These are phyloP conservation scores for Phyllotis vaccarum DNA, from an alignment of 2,797 vertebrate species.

Conservation along the genomic window DNA sequence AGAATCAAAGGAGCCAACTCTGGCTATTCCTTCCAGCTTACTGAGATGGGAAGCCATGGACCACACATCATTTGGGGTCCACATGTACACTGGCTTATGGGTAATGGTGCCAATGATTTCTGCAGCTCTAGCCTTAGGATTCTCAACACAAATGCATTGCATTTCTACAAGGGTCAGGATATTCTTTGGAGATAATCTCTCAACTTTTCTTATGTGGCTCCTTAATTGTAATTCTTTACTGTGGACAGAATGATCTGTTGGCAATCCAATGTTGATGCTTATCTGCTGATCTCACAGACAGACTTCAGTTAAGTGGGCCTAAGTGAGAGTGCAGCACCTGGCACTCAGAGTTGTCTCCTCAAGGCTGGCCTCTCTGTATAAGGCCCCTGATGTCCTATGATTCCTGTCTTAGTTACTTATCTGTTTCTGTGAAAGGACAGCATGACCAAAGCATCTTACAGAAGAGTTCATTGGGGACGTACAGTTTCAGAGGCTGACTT, in stretches of 20 bases:
- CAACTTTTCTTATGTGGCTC: background rate
- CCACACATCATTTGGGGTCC: background rate
- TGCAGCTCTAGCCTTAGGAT: background rate
- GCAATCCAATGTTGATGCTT: background rate
- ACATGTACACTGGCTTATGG: background rate
- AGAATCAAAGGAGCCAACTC: background rate
- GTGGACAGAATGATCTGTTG: background rate
- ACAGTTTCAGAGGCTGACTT: background rate
- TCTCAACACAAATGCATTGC: background rate
- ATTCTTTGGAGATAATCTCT: background rate
- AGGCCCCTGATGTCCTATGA: background rate
- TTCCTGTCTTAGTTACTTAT: background rate
- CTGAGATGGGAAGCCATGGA: accelerated
- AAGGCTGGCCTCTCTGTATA: background rate
- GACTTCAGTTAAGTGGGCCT: background rate
- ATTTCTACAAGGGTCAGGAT: background rate
- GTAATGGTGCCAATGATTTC: background rate
- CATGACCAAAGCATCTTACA: background rate
- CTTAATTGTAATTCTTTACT: background rate
- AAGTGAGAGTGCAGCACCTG: background rate
- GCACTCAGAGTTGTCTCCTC: background rate
- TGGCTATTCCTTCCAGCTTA: background rate
- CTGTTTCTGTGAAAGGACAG: background rate
- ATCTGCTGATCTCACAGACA: accelerated
- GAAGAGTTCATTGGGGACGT: background rate